These are phyloP conservation scores for Pteropus alecto DNA, from an alignment of 2,113 vertebrate species.

Conservation along the genomic window DNA sequence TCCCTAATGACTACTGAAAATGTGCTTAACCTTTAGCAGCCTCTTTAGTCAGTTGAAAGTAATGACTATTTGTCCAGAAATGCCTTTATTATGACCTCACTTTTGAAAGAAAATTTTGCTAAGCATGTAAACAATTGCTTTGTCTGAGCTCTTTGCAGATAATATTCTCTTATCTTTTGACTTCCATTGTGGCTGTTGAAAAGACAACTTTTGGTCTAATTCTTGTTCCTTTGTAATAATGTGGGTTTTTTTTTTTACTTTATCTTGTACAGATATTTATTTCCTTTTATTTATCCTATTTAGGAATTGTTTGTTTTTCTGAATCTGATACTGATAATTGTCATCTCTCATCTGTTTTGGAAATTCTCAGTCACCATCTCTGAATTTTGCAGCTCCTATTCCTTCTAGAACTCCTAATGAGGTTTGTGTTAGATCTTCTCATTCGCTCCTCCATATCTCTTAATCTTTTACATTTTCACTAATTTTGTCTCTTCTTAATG, in stretches of 20 bases:
- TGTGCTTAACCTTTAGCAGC: background rate
- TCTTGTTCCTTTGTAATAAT: background rate
- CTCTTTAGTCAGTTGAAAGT: background rate
- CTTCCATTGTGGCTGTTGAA: background rate
- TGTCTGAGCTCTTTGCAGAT: background rate
- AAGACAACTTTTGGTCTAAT: background rate
- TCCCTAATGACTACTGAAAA: background rate
- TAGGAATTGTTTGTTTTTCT: background rate
- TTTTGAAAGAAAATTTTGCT: background rate
- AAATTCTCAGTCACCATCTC: background rate
- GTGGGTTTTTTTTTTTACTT: background rate
- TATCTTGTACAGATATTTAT: background rate
- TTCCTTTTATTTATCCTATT: background rate
- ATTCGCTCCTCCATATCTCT: background rate
- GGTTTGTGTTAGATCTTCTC: background rate
- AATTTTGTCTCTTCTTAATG: background rate
- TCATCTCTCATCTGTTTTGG: background rate
- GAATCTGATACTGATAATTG: background rate
- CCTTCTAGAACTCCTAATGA: background rate
- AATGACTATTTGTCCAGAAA: slow-evolving; percentile 8
- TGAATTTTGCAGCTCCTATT: background rate
- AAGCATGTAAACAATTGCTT: background rate
- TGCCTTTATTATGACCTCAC: slow-evolving; percentile 13
- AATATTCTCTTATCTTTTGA: background rate
- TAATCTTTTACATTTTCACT: background rate